A percentile compares a stretch with the other conserved stretches of the same genome.
phyloP scores from a whole-genome alignment of 2,888 invertebrate genomes.

The Sycophila texana region DNA sequence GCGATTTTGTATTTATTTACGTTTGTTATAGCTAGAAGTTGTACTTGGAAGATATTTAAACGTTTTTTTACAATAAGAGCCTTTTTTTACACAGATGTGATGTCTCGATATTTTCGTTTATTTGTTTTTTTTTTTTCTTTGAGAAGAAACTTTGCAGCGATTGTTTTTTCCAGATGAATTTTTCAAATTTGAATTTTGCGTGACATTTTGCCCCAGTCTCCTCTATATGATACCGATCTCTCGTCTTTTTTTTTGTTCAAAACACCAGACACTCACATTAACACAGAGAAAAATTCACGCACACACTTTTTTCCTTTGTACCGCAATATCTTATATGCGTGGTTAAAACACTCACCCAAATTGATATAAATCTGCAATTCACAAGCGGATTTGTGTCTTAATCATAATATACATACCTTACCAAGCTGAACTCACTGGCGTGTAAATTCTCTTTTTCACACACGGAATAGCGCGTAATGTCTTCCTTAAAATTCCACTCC shows the following conservation, averaged over 20 bases:
- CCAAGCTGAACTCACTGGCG: constrained; percentile 35
- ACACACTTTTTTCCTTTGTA: constrained; percentile 38
- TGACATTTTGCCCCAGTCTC: constrained; percentile 53
- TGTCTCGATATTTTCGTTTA: background rate
- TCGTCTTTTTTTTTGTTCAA: constrained; percentile 42
- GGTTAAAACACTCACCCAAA: constrained; percentile 15
- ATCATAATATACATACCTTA: constrained; percentile 47
- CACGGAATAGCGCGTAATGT: constrained; percentile 25
- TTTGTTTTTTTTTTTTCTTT: background rate
- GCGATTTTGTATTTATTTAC: constrained; percentile 5
- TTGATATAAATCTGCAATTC: constrained; percentile 41
- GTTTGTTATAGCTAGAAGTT: background rate
- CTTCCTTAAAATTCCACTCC: constrained; percentile 3
- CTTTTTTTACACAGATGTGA: background rate
- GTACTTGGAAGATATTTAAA: background rate
- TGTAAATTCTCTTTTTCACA: constrained; percentile 36
- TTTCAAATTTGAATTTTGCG: constrained; percentile 49
- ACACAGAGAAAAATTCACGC: constrained; percentile 26
- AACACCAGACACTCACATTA: constrained; percentile 52
- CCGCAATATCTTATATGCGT: constrained; percentile 17
- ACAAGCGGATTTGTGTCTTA: constrained; percentile 41
- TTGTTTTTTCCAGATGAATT: constrained; percentile 19
- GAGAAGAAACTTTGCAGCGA: background rate
- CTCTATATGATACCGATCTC: constrained; percentile 44
- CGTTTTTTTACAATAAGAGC: background rate